Evolutionary conservation across 2,888 invertebrate species (phyloP).

Genomic region (Orchesella flavescens): DNA sequence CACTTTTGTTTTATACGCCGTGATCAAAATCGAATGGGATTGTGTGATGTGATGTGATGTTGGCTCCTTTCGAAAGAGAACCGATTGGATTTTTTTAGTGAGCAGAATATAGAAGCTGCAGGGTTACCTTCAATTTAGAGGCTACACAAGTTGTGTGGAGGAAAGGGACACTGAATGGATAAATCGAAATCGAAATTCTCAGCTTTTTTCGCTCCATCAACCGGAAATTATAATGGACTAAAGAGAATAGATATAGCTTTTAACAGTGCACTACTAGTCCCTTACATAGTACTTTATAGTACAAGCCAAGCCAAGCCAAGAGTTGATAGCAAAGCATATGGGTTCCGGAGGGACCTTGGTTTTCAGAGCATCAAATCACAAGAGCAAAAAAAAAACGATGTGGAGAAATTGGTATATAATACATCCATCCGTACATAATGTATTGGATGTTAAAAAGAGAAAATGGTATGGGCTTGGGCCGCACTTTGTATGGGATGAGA

Average conservation of each 20-base stretch:
- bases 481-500: slow-evolving; percentile 28
- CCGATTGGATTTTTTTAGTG: background rate
- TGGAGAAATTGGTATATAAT: background rate
- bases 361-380: slow-evolving; percentile 36
- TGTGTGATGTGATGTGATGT: no score
- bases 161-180: background rate
- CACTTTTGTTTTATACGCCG: background rate
- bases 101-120: no score
- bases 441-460: slow-evolving; percentile 36
- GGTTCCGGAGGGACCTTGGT: slow-evolving; percentile 34
- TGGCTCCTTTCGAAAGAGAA: no score
- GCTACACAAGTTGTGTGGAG: no score
- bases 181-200: slow-evolving; percentile 25
- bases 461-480: background rate
- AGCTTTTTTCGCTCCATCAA: background rate
- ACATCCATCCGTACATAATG: slow-evolving; percentile 30
- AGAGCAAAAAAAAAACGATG: slow-evolving; percentile 1
- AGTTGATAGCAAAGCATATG: no score
- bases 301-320: no score
- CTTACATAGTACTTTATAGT: background rate
- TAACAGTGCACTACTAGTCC: background rate
- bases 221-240: slow-evolving; percentile 21
- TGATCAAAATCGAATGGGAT: no score
- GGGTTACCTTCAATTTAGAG: no score
- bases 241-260: background rate